These are phyloP conservation scores for Onychostruthus taczanowskii DNA, from an alignment of 2,113 vertebrate genomes.

Conservation along the genomic window DNA sequence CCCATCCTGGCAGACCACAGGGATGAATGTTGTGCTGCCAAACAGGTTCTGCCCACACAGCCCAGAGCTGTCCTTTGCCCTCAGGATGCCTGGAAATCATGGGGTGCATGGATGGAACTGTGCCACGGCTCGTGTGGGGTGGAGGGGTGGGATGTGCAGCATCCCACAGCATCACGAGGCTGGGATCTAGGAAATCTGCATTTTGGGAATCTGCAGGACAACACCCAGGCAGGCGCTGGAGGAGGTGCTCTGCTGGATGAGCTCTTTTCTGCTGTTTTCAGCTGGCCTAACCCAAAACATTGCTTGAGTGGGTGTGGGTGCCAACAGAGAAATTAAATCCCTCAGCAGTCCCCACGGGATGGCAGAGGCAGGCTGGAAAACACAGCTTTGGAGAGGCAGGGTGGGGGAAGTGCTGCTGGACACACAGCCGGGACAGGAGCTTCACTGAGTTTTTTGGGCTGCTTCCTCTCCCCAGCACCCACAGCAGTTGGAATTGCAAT, in stretches of 20 bases:
- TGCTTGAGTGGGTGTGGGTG: constrained; percentile 57
- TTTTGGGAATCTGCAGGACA: background rate
- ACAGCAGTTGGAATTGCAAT: background rate
- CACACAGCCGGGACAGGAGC: background rate
- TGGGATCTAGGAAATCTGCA: background rate
- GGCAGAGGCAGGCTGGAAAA: background rate
- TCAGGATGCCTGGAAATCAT: background rate
- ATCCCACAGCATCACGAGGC: background rate
- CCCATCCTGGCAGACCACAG: background rate
- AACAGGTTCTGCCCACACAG: background rate
- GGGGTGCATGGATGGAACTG: rapidly evolving
- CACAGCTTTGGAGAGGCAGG: background rate
- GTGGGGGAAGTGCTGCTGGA: background rate
- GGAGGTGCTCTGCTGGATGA: background rate
- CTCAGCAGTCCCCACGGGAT: background rate
- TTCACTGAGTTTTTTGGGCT: rapidly evolving
- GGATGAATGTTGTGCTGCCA: background rate
- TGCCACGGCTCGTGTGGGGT: background rate
- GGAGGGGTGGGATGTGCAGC: background rate
- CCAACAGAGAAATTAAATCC: background rate
- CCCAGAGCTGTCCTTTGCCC: background rate
- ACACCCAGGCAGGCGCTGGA: background rate
- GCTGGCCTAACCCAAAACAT: constrained; percentile 24
- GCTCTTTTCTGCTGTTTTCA: constrained; percentile 6
- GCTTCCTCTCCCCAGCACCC: background rate